Evolutionary conservation across 2,113 vertebrate genomes (phyloP), one percentile per base, ranked within the genome.

Genomic region (Caranx ignobilis): DNA sequence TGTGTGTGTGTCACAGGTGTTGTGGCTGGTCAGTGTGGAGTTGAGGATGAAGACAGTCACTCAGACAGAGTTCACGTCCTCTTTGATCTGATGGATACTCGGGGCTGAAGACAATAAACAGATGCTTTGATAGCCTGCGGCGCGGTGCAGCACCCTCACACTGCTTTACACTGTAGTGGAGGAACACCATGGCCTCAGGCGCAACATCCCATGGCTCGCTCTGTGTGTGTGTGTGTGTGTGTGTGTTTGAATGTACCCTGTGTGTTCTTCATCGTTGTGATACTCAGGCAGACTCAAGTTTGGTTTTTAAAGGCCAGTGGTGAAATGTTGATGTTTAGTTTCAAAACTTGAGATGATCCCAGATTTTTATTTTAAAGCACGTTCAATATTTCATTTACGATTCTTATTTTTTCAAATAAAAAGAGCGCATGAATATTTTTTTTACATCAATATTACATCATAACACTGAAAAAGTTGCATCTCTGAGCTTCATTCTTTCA

Each of bases 91-190:
- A 60, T 10, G 45, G 82, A 72, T 71, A 16, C 71, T 45, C 13
- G 2, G 2, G 48, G 76, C 62, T 75, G 70, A 75, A 76, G 74
- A 86, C 87, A 82, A 79, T 73, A 83, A 88, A 81, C 79, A 85
- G 76, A 72, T 68, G 85, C 79, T 89, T 73, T 78, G 83, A 85
- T 86, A 50, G 79, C 83, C 82, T 43, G 79, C 60, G 64, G 86
- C 86, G 71, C 43, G 4, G 15, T 48, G 4, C 67, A 21, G 48
- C 47, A 11, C 39, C 61, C 68, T 69, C 41, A 1, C 62, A 39
- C 73, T 47, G 65, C 83, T 82, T 66, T 65, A 54, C 81, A 45
- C 34, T 12, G 73, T 7, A 48, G 84, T 67, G 79, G 76, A 71
- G 70, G 67, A 26, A 41, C 18, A 6, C 10, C 41, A 8, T 56